Base-by-base conservation (phyloP, 2,113 vertebrate species). In the Malaclemys terrapin region DNA sequence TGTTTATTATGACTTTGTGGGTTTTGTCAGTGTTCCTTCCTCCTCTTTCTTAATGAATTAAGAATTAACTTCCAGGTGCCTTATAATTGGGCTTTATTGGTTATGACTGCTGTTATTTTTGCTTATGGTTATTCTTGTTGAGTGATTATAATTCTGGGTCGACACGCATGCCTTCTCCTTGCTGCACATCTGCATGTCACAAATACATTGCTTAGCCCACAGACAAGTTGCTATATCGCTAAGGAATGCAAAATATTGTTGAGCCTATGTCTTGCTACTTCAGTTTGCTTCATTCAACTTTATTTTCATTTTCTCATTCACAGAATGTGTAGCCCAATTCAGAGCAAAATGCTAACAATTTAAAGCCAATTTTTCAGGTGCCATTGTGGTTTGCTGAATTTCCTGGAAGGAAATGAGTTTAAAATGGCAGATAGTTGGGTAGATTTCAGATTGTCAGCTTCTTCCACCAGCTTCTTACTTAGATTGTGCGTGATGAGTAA, bases 291-390 rank as follows among this genome's bases (percentile, higher is more conserved):
- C 65, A 56, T 84, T 93, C 65, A 56, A 38, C 49, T 5, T 72
- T 92, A 62, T 90, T 56, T 87, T 57, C 31, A 52, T 84, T 87
- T 16, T 49, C 53, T 29, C 89, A 52, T 50, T 83, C 81, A 69
- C 45, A 79, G 76, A 94, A 82, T 47, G 53, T 31, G 91, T 62
- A 72, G 25, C 10, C 78, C 9, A 5, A 82, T 92, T 80, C 19
- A 47, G 92, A 93, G 54, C 91, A 96, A 94, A 93, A 90, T 80
- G 38, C 2, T 65, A 82, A 80, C 89, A 65, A 50, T 84, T 93
- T 82, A 62, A 93, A 93, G 82, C 29, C 62, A 88, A 52, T 47
- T 22, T 65, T 92, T 95, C 84, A 81, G 88, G 92, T 94, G 22
- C 79, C 87, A 52, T 57, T 92, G 56, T 62, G 88, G 79, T 53